Conservation (phyloP, 2,113 vertebrate genomes). For the Arizona elegans region DNA sequence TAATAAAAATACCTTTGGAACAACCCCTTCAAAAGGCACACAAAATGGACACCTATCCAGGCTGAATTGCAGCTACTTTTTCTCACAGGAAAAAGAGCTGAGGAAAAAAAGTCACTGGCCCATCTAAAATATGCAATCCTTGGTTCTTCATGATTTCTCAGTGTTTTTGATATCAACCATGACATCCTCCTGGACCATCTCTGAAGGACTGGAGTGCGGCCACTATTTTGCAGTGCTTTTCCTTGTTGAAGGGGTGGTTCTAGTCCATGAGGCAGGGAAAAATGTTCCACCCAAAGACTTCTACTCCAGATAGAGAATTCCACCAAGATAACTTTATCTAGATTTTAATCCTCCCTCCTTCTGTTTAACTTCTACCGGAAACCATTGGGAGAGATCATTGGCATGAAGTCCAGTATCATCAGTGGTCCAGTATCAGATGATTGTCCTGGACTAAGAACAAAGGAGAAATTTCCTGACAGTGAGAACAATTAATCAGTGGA, state of each 20-base stretch:
- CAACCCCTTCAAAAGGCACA: not conserved
- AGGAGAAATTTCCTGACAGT: too few relatives aligned
- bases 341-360: not conserved
- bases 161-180: not conserved
- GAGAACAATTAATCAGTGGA: too few relatives aligned
- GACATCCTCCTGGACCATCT: not conserved
- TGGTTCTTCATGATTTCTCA: not conserved
- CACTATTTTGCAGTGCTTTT: not conserved
- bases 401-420: not conserved
- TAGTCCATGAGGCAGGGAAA: not conserved
- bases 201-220: not conserved
- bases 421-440: not conserved
- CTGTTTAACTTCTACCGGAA: not conserved
- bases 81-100: not conserved
- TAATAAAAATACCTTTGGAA: not conserved
- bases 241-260: not conserved
- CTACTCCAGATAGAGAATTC: not conserved
- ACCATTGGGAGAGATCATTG: not conserved
- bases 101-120: not conserved
- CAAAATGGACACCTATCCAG: not conserved
- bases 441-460: not conserved
- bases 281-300: not conserved
- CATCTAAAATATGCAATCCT: not conserved
- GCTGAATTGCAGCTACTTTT: not conserved
- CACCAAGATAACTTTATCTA: not conserved